phyloP scores from a whole-genome alignment of 2,888 invertebrate genomes.

The Philopedon plagiatum region DNA sequence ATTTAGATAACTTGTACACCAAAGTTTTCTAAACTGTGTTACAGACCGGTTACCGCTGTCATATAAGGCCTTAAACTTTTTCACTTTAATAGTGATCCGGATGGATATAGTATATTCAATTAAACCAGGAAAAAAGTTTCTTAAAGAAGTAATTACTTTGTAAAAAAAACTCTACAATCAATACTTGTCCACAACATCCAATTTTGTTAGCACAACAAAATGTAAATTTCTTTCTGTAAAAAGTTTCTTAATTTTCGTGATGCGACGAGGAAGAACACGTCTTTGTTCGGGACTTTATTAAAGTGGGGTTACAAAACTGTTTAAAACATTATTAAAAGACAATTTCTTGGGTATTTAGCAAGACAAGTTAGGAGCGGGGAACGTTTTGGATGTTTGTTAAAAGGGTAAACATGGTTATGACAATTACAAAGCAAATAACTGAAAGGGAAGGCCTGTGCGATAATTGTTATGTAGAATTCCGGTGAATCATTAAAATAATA shows the following conservation, averaged over 20 bases:
- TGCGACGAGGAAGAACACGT: constrained; percentile 26
- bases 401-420: neutral
- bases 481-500: no score
- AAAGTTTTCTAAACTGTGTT: no score
- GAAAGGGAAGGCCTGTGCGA: neutral
- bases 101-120: no score
- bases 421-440: neutral
- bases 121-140: neutral
- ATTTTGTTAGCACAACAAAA: constrained; percentile 15
- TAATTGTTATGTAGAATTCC: neutral
- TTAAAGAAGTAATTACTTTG: neutral
- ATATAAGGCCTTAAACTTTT: no score
- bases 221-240: constrained; percentile 37
- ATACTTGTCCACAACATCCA: constrained; percentile 1
- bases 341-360: constrained; percentile 19
- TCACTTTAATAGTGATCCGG: no score
- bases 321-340: constrained; percentile 32
- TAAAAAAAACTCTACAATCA: neutral
- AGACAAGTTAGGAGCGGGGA: neutral
- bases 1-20: no score
- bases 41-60: no score
- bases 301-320: constrained; percentile 15
- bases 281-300: constrained; percentile 27
- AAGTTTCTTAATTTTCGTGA: constrained; percentile 40
- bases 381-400: neutral